phyloP scores from a whole-genome alignment of 2,797 vertebrate genomes.

The Rhinichthys osculus region DNA sequence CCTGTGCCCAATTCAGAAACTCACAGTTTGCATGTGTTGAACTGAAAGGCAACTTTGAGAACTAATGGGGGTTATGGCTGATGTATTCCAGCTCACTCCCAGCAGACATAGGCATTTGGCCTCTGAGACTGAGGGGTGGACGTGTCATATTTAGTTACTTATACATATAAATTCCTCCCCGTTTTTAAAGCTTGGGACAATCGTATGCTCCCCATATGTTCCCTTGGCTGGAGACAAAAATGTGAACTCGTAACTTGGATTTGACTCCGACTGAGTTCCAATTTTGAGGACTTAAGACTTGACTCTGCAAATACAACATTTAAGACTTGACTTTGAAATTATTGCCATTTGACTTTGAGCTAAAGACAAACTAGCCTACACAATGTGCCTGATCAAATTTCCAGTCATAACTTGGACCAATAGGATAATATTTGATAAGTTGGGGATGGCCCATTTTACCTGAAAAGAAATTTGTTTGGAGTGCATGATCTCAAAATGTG shows the following conservation, averaged over 20 bases:
- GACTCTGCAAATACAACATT: not conserved
- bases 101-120: slow-evolving; percentile 16
- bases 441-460: not conserved
- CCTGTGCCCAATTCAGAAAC: slow-evolving; percentile 39
- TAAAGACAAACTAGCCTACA: not conserved
- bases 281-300: not conserved
- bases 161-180: not conserved
- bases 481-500: not conserved
- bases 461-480: not conserved
- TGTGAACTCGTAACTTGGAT: not conserved
- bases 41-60: slow-evolving; percentile 35
- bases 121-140: slow-evolving; percentile 24
- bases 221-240: slow-evolving; percentile 12
- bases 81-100: slow-evolving; percentile 32
- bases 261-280: not conserved
- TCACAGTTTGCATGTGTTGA: slow-evolving; percentile 20
- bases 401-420: not conserved
- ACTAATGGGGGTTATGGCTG: slow-evolving; percentile 37
- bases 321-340: not conserved
- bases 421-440: not conserved
- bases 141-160: slow-evolving; percentile 44
- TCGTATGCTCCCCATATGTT: not conserved
- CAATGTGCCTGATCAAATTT: not conserved
- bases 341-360: not conserved
- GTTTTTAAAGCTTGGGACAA: not conserved